Evolutionary conservation across 2,888 invertebrate species (phyloP).

Genomic region (Tanytarsus gracilentus): DNA sequence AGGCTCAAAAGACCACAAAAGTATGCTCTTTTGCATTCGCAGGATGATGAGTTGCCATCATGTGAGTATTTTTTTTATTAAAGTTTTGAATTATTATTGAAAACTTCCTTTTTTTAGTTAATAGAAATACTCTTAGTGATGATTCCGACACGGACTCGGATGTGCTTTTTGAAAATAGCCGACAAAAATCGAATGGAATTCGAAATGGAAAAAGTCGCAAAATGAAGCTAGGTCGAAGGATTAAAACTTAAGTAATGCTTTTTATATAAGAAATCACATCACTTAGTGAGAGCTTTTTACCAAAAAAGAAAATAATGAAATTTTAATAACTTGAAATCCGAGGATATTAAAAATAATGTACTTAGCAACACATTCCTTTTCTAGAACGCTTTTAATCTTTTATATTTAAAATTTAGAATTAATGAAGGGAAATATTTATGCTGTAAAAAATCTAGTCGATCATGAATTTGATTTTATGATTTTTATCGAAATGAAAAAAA

Average conservation of each 20-base stretch:
- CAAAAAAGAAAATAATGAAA: no score
- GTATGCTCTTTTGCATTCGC: constrained; percentile 61
- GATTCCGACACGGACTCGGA: constrained; percentile 78
- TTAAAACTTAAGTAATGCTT: constrained; percentile 37
- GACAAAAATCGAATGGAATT: constrained; percentile 39
- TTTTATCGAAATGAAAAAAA: no score
- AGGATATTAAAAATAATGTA: no score
- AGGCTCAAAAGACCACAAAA: constrained; percentile 53
- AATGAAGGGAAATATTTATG: no score
- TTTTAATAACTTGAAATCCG: no score
- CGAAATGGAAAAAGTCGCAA: constrained; percentile 23
- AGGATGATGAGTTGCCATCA: constrained; percentile 52
- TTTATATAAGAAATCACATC: not conserved
- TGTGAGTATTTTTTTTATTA: no score
- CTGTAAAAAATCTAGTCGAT: no score
- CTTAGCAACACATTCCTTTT: no score
- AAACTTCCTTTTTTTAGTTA: constrained; percentile 33
- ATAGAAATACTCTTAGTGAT: constrained; percentile 49
- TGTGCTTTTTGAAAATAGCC: constrained; percentile 67
- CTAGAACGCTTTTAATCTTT: no score
- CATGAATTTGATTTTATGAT: no score
- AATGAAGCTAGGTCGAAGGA: constrained; percentile 40
- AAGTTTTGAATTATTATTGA: not conserved
- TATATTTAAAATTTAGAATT: no score
- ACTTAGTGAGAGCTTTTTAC: not conserved